Evolutionary conservation across 1,140 invertebrate species (phyloP).

Genomic region (Drosophila navojoa): DNA sequence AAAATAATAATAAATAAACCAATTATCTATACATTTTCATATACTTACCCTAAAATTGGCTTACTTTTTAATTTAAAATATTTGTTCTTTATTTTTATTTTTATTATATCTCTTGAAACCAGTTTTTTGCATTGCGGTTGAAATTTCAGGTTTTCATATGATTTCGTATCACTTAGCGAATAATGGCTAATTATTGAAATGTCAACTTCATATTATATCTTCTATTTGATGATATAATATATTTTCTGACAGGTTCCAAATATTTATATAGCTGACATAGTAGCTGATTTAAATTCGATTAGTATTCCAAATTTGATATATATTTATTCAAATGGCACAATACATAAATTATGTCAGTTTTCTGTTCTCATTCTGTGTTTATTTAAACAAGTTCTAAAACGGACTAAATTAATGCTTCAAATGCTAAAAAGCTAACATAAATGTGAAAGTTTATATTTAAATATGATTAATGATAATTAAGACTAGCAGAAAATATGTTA

Average conservation of each 20-base stretch:
- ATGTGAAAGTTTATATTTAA: conserved; percentile 11
- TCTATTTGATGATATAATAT: neutral
- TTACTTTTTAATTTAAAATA: too few species aligned
- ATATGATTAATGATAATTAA: conserved; percentile 41
- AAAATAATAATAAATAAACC: too few species aligned
- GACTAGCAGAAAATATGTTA: neutral
- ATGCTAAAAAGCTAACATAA: conserved; percentile 12
- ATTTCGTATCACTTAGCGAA: conserved; percentile 15
- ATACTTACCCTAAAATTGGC: too few species aligned
- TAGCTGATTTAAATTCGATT: neutral
- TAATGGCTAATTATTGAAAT: conserved; percentile 30
- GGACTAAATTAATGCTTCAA: neutral
- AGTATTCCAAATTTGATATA: neutral
- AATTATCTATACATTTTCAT: too few species aligned
- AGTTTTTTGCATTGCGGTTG: neutral
- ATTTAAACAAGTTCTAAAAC: conserved; percentile 6
- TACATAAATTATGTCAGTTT: too few species aligned
- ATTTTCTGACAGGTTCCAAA: neutral
- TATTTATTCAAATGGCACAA: neutral
- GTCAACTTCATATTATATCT: conserved; percentile 8
- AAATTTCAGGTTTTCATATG: conserved; percentile 2
- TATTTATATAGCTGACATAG: neutral
- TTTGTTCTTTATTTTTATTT: neutral
- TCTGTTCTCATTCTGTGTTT: neutral
- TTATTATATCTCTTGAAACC: neutral